Percentiles rank a stretch among this genome's conserved stretches.
Conservation (phyloP, 2,113 vertebrate species). For the Vireo altiloquus region DNA sequence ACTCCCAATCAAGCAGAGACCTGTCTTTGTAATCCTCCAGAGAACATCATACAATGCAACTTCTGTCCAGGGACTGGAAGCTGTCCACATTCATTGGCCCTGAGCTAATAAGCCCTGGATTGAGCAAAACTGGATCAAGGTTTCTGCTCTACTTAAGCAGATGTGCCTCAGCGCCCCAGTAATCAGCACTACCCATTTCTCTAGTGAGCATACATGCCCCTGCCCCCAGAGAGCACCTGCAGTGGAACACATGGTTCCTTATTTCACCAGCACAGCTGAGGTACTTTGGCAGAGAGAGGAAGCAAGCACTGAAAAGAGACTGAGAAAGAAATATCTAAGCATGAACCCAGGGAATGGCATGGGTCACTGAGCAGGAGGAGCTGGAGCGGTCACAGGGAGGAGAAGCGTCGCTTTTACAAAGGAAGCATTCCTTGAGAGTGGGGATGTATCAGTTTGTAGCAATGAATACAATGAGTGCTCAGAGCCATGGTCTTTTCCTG, state of each 20-base stretch:
- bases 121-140: not conserved
- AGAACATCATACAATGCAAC: not conserved
- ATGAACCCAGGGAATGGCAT: not conserved
- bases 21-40: not conserved
- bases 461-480: not conserved
- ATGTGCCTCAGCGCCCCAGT: not conserved
- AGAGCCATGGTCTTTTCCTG: not conserved
- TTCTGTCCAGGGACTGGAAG: slow-evolving; percentile 9
- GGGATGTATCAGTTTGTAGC: not conserved
- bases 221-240: not conserved
- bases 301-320: not conserved
- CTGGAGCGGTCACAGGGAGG: not conserved
- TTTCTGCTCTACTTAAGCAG: slow-evolving; percentile 7
- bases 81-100: not conserved
- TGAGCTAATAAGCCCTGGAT: not conserved
- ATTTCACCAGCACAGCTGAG: not conserved
- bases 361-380: not conserved
- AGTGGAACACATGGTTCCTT: not conserved
- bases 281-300: not conserved
- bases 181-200: not conserved
- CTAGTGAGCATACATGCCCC: not conserved
- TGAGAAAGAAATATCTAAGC: not conserved
- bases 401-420: not conserved
- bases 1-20: not conserved
- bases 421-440: not conserved